phyloP scores from a whole-genome alignment of 2,888 invertebrate species.

The Reticulitermes lucifugus region DNA sequence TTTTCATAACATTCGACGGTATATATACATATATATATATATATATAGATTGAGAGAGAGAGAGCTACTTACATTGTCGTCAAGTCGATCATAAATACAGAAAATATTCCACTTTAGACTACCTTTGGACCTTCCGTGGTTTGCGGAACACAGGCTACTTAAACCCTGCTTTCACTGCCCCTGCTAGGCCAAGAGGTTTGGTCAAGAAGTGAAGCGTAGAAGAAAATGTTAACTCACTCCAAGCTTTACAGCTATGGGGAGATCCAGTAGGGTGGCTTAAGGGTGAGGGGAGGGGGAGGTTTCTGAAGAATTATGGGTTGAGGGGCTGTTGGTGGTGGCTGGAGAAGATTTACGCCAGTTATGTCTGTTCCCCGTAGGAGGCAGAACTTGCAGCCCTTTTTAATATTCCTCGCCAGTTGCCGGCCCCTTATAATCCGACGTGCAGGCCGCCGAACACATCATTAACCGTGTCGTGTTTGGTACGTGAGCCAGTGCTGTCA shows the following conservation, averaged over 20 bases:
- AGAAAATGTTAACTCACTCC: not conserved
- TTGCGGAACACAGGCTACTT: not conserved
- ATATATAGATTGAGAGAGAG: no score
- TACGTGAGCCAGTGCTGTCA: not conserved
- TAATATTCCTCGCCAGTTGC: not conserved
- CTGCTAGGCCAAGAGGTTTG: not conserved
- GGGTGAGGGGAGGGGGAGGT: not conserved
- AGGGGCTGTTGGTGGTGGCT: conserved; percentile 3
- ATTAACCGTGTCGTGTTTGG: not conserved
- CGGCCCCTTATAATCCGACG: not conserved
- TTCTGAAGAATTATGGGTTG: conserved; percentile 17
- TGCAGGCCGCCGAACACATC: not conserved
- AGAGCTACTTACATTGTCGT: no score
- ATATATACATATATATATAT: no score
- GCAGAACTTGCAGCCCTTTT: not conserved
- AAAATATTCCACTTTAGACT: no score
- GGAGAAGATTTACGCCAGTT: not conserved
- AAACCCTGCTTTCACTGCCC: not conserved
- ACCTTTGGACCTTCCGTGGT: not conserved
- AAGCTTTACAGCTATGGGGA: not conserved
- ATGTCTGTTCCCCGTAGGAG: not conserved
- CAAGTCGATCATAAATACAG: no score
- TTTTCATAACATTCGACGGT: no score
- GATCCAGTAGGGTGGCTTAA: not conserved
- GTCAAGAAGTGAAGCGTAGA: not conserved